Evolutionary conservation across 1,140 invertebrate species (phyloP), one percentile per base, ranked within the genome.

Genomic region (Mizuhopecten yessoensis): DNA sequence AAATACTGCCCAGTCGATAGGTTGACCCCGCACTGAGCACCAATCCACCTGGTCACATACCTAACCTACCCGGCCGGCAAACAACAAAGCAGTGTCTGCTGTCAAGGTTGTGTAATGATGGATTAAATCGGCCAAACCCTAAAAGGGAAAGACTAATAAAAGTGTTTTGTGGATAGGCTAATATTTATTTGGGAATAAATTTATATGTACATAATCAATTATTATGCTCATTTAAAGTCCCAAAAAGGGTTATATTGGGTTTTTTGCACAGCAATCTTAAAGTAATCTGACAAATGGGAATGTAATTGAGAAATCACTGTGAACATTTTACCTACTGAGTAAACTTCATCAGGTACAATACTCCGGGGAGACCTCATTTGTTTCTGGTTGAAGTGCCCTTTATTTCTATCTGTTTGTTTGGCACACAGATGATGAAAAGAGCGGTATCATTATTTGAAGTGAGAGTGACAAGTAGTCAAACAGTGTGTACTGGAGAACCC

Each of bases 171-270:
- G 57, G 23, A n/a, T 75, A 75, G 57, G 57, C 57, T 75, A 75
- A 75, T 75, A 75, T 75, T 75, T 75, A 17, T 75, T 29, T 75
- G 57, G 57, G 57, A 75, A 39, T 39, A 39, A 39, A 75, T 75
- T 75, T 75, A 75, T 75, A 75, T 75, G 57, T 75, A 75, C 57
- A 75, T 75, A 75, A 75, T 75, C 57, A 75, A 75, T 75, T 75
- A 75, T 75, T 75, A 75, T 75, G 57, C 5, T 75, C 57, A 75
- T 75, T 75, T 75, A 75, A 75, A 75, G 57, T 29, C 17, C 57
- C 57, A 1, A 75, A 75, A 75, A 75, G 57, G 57, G 57, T 29
- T 29, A 29, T 75, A 75, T 29, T 29, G 57, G 57, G 29, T 5
- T 29, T 75, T 75, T 75, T 75, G n/a, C 57, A 29, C n/a, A 23